These are phyloP conservation scores for Heteropelma amictum DNA, from an alignment of 2,888 invertebrate genomes.

Conservation along the genomic window DNA sequence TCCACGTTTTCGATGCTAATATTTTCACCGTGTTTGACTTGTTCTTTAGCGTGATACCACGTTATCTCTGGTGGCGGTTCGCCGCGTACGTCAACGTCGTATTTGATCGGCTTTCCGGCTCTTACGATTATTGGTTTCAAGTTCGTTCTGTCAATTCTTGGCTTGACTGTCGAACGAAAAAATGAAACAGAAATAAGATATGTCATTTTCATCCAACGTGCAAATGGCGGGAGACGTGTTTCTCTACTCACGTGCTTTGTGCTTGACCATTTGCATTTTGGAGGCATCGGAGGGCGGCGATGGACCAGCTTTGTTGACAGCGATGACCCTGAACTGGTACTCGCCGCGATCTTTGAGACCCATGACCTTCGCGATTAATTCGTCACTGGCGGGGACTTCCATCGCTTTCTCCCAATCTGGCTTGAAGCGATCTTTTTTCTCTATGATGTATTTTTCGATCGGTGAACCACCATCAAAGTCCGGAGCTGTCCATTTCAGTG, in stretches of 20 bases:
- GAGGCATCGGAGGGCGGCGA: slow-evolving; percentile 95
- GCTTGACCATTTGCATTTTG: slow-evolving; percentile 91
- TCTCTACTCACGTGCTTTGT: slow-evolving; percentile 87
- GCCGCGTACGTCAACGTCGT: slow-evolving; percentile 95
- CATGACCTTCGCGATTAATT: slow-evolving; percentile 87
- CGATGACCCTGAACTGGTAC: slow-evolving; percentile 93
- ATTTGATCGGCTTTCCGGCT: slow-evolving; percentile 94
- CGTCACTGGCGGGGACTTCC: slow-evolving; percentile 86
- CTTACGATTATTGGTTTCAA: slow-evolving; percentile 93
- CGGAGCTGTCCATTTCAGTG: slow-evolving; percentile 94
- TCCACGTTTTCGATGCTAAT: slow-evolving; percentile 91
- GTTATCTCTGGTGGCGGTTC: slow-evolving; percentile 96
- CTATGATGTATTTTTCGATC: slow-evolving; percentile 94
- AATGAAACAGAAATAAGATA: background rate
- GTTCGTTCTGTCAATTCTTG: slow-evolving; percentile 97
- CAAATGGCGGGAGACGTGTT: background rate
- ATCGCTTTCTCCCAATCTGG: slow-evolving; percentile 94
- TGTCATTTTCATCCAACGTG: background rate
- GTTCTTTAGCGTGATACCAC: slow-evolving; percentile 92
- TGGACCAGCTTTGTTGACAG: slow-evolving; percentile 95
- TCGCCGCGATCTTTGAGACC: slow-evolving; percentile 94
- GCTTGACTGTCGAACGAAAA: slow-evolving; percentile 86
- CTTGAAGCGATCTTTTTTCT: slow-evolving; percentile 92
- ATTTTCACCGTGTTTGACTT: slow-evolving; percentile 85
- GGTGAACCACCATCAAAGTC: slow-evolving; percentile 94